Evolutionary conservation across 2,113 vertebrate species (phyloP).

Genomic region (Ceuthmochares aereus): DNA sequence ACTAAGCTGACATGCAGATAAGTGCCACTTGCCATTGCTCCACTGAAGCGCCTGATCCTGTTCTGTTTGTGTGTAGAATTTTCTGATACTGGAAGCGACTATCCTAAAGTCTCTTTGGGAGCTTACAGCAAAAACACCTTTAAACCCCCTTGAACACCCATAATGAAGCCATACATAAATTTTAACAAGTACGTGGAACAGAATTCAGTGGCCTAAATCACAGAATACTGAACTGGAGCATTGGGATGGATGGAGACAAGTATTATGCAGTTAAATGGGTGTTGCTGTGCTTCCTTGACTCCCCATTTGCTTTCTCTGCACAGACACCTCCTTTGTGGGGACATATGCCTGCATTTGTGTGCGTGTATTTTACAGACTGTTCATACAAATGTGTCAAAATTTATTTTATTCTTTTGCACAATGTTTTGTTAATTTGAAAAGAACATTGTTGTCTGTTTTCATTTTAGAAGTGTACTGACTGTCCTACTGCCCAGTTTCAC

Average conservation of each 20-base stretch:
- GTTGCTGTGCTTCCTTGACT: background rate
- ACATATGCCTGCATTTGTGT: rapidly evolving
- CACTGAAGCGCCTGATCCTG: background rate
- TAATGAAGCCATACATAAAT: background rate
- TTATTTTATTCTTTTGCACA: background rate
- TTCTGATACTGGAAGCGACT: background rate
- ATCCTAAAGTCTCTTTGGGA: background rate
- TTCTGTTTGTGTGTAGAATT: background rate
- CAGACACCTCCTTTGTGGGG: background rate
- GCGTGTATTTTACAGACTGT: rapidly evolving
- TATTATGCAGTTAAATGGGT: background rate
- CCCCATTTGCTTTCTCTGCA: background rate
- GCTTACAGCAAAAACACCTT: background rate
- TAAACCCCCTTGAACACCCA: background rate
- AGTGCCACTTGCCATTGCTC: slow-evolving; percentile 67
- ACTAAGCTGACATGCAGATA: slow-evolving; percentile 65
- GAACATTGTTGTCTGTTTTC: background rate
- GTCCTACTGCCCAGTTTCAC: background rate
- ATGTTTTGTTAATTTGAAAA: background rate
- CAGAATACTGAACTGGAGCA: background rate
- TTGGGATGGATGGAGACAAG: background rate
- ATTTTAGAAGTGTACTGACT: background rate
- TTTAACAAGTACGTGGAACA: background rate
- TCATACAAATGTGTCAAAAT: background rate
- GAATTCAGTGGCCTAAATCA: background rate